Percentiles rank a stretch among this genome's conserved stretches.
These are phyloP conservation scores for Diacarnus erythraeanus DNA, from an alignment of 37 sponge, comb jelly and placozoan genomes.

Conservation along the genomic window DNA sequence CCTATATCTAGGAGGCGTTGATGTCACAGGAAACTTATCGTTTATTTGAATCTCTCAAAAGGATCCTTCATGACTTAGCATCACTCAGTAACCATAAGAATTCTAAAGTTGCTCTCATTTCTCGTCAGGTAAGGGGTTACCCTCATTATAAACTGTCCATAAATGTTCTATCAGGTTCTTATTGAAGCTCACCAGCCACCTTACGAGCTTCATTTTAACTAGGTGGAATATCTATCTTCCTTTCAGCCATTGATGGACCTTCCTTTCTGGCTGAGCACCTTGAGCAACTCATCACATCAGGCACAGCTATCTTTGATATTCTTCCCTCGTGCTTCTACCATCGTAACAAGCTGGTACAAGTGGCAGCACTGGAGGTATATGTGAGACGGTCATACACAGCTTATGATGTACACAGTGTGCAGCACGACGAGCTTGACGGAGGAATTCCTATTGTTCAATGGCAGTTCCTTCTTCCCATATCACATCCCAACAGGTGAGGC, in stretches of 20 bases:
- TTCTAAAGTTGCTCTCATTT: conserved; percentile 86
- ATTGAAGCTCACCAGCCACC: conserved; percentile 89
- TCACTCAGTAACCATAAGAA: conserved; percentile 88
- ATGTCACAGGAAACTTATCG: conserved; percentile 39
- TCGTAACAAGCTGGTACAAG: conserved; percentile 68
- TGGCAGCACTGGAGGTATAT: conserved; percentile 91
- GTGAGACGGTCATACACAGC: conserved; percentile 93
- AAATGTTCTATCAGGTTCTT: conserved; percentile 53
- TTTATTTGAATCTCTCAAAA: conserved; percentile 64
- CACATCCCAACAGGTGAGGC: conserved; percentile 87
- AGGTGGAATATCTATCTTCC: conserved; percentile 95
- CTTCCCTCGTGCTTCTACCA: conserved; percentile 97
- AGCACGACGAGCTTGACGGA: conserved; percentile 49
- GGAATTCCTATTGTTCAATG: conserved; percentile 78
- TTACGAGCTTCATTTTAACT: conserved; percentile 87
- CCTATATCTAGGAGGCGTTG: conserved; percentile 47
- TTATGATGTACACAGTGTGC: conserved; percentile 81
- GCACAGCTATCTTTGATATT: conserved; percentile 89
- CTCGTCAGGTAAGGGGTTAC: conserved; percentile 61
- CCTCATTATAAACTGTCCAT: too few relatives aligned
- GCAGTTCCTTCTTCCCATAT: conserved; percentile 86
- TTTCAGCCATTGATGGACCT: conserved; percentile 69
- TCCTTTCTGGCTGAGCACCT: conserved; percentile 47
- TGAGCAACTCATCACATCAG: conserved; percentile 79
- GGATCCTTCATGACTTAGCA: conserved; percentile 72